These are phyloP conservation scores for Xiphophorus couchianus DNA, from an alignment of 2,113 vertebrate species.

Conservation along the genomic window DNA sequence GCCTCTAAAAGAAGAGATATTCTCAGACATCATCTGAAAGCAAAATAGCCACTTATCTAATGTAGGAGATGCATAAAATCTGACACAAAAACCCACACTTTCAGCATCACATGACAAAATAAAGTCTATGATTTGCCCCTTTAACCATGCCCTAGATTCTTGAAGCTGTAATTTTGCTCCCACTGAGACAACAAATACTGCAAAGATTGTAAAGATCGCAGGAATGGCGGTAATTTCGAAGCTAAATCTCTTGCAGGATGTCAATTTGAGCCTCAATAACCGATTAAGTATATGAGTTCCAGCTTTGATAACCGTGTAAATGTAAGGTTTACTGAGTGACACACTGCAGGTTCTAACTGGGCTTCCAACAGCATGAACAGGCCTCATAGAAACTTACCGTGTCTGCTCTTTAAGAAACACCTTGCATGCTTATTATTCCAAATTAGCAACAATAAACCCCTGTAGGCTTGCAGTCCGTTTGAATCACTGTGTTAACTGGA, in stretches of 20 bases:
- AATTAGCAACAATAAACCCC: not conserved
- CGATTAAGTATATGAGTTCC: not conserved
- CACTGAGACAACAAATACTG: not conserved
- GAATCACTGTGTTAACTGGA: not conserved
- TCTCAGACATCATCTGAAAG: not conserved
- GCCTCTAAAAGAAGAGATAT: not conserved
- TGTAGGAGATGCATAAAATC: not conserved
- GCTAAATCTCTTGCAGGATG: not conserved
- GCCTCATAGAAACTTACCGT: not conserved
- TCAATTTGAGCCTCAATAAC: not conserved
- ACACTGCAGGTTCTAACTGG: not conserved
- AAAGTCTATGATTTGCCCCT: not conserved
- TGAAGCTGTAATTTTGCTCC: not conserved
- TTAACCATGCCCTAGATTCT: not conserved
- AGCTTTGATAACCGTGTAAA: not conserved
- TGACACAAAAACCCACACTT: not conserved
- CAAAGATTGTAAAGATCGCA: not conserved
- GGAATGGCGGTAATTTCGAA: not conserved
- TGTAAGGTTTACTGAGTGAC: not conserved
- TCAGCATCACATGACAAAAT: not conserved
- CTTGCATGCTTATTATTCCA: too few relatives aligned
- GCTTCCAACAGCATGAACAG: not conserved
- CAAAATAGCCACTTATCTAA: not conserved
- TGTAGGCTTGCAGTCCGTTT: not conserved
- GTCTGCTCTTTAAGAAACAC: not conserved